Evolutionary conservation across 2,797 vertebrate genomes (phyloP).

Genomic region (Morus bassanus): DNA sequence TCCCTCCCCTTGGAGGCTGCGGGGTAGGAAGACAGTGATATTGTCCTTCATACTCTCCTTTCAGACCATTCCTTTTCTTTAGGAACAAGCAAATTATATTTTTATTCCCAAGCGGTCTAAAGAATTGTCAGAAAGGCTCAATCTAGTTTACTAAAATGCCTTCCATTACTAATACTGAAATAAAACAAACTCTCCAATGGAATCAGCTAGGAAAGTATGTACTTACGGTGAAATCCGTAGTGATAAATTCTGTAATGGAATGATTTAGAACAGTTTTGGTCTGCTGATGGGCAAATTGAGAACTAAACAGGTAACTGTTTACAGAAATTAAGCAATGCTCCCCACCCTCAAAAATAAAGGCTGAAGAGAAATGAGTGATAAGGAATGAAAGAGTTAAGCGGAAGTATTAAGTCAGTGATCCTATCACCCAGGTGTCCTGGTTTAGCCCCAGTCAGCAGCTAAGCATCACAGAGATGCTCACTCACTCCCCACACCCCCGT

Average conservation of each 20-base stretch:
- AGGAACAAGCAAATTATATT: background rate
- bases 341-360: background rate
- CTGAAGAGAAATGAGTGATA: background rate
- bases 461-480: too few species aligned
- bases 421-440: background rate
- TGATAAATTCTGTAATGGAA: background rate
- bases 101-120: background rate
- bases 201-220: background rate
- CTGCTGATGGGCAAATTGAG: background rate
- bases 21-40: background rate
- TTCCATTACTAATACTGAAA: background rate
- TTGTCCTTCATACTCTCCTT: background rate
- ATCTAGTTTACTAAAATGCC: background rate
- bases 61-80: background rate
- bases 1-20: background rate
- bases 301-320: background rate
- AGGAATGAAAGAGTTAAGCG: background rate
- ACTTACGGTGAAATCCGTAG: background rate
- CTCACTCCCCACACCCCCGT: too few species aligned
- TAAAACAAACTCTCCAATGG: background rate
- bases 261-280: background rate
- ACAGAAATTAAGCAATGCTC: background rate
- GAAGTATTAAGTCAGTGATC: background rate
- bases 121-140: background rate
- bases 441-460: too few species aligned